These are phyloP conservation scores for Caradrina clavipalpis DNA, from an alignment of 2,888 invertebrate species.

Conservation along the genomic window DNA sequence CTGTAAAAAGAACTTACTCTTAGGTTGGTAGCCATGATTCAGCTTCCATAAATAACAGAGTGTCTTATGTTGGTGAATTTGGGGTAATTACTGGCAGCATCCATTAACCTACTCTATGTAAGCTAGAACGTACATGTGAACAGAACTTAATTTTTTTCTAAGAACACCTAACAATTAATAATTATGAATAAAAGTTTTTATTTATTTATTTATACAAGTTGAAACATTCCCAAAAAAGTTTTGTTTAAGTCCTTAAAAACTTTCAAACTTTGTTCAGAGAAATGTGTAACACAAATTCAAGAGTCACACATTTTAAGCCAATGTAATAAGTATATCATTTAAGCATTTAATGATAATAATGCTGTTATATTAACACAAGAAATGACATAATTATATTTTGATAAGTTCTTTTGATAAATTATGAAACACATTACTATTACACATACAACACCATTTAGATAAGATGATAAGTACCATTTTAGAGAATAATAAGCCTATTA, in stretches of 20 bases:
- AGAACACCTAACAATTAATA: slow-evolving; percentile 7
- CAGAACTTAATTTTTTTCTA: slow-evolving; percentile 21
- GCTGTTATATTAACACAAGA: slow-evolving; percentile 15
- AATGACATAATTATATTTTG: slow-evolving; percentile 33
- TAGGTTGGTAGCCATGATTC: slow-evolving; percentile 21
- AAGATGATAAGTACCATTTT: slow-evolving; percentile 31
- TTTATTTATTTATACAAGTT: no score
- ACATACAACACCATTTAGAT: slow-evolving; percentile 35
- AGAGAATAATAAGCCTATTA: slow-evolving; percentile 32
- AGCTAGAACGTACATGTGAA: slow-evolving; percentile 12
- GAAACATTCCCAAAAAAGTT: neutral
- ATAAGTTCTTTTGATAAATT: slow-evolving; percentile 42
- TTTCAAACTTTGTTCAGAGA: neutral
- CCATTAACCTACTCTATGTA: slow-evolving; percentile 59
- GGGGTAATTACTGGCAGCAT: slow-evolving; percentile 51
- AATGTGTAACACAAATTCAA: neutral
- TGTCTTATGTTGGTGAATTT: slow-evolving; percentile 37
- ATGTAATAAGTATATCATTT: slow-evolving; percentile 1
- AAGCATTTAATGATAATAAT: slow-evolving; percentile 6
- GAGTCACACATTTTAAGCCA: neutral
- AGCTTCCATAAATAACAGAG: slow-evolving; percentile 7
- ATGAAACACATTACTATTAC: slow-evolving; percentile 23
- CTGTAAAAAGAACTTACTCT: neutral
- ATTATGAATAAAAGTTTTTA: neutral
- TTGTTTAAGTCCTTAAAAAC: neutral